phyloP scores from a whole-genome alignment of 1,140 invertebrate species.

The Ceratina japonica region DNA sequence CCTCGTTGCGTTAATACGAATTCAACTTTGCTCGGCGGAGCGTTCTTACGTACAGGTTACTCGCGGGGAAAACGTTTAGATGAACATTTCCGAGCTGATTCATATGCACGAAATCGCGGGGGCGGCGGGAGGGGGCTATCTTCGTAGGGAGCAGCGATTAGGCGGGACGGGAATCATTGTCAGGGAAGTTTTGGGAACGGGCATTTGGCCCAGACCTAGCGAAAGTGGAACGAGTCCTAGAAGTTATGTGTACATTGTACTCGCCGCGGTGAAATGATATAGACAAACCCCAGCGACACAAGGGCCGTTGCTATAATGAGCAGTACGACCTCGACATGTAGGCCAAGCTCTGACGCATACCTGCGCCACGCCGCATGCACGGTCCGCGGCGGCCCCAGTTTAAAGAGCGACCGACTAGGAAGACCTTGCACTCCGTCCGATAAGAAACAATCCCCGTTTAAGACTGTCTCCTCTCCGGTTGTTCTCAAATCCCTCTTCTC shows the following conservation, averaged over 20 bases:
- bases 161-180: background rate
- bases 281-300: constrained; percentile 58
- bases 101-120: too few species aligned
- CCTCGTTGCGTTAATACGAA: constrained; percentile 12
- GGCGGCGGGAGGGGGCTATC: too few species aligned
- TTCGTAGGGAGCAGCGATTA: background rate
- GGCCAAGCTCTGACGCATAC: constrained; percentile 69
- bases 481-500: too few species aligned
- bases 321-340: constrained; percentile 72
- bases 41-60: too few species aligned
- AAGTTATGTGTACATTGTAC: constrained; percentile 65
- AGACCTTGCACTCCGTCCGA: background rate
- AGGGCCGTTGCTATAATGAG: constrained; percentile 73
- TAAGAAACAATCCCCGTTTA: background rate
- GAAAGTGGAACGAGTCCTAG: constrained; percentile 52
- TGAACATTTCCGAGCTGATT: too few species aligned
- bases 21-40: too few species aligned
- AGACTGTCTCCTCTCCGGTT: too few species aligned
- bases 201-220: background rate
- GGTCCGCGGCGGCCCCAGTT: constrained; percentile 35
- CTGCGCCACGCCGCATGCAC: constrained; percentile 56
- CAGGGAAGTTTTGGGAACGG: background rate
- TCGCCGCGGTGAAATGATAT: constrained; percentile 61
- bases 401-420: constrained; percentile 56
- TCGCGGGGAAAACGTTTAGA: too few species aligned